Base-by-base conservation (phyloP, 1,140 invertebrate genomes). In the Hyposmocoma kahamanoa region DNA sequence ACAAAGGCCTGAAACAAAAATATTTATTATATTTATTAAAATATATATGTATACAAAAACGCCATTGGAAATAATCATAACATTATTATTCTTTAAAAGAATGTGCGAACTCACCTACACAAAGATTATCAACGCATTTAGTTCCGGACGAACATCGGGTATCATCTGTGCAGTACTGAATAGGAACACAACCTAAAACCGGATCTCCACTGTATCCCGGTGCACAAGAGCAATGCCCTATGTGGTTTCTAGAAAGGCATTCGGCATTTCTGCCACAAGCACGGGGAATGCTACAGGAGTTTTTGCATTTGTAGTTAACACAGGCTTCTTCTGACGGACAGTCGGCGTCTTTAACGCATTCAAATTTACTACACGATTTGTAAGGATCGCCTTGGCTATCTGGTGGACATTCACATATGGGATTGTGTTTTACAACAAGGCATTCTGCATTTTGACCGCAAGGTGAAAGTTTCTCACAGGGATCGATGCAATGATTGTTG, bases 121-220 rank as follows among this genome's bases (percentile, higher is more conserved):
- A 97, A 49, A 97, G 90, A 30, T 95, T 95, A 47, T 92, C 92
- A 20, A 92, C 90, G 63, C 95, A 97, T 61, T 92, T 91, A 6
- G 93, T 93, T 24, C 94, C 93, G 4, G 92, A 89, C 5, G 94
- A 90, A 69, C 95, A 97, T 61, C 95, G 93, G 17, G 80, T 89
- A 46, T 96, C 93, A 56, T 83, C 78, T 39, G 90, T 91, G 70
- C 95, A 97, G 62, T 94, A 94, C 56, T 95, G 92, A 24, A 95
- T 86, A 2, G 90, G 88, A 26, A 94, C 90, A 69, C 95, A 96
- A 8, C 94, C 94, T 22, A 95, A 85, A 47, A 93, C 91, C 13
- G 96, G 93, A 84, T 97, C 94, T 39, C 96, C 95, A 8, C 94
- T 95, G 48, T 90, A 93, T 15, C 95, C 95, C 13, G 93, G 87